Evolutionary conservation across 1,140 invertebrate genomes (phyloP).

Genomic region (Medauroidea extradentata): DNA sequence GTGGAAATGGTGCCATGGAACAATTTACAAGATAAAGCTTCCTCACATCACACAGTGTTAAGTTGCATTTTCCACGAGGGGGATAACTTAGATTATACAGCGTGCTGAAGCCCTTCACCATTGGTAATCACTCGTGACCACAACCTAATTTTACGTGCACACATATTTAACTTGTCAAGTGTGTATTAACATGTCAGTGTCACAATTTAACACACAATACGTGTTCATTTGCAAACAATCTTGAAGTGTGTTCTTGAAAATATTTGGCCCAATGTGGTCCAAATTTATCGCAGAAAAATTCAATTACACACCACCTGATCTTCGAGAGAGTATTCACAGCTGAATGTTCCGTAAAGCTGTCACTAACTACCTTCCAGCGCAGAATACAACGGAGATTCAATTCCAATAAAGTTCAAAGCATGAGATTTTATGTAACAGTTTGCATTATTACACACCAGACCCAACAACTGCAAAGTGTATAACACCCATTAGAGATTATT

Average conservation of each 20-base stretch:
- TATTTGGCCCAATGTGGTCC: background rate
- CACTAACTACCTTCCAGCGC: background rate
- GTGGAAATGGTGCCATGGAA: conserved; percentile 5
- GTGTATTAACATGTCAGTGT: background rate
- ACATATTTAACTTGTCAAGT: background rate
- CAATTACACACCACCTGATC: background rate
- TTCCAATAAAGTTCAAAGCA: background rate
- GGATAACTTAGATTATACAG: conserved; percentile 1
- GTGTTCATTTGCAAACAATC: background rate
- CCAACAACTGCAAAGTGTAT: background rate
- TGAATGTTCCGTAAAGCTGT: background rate
- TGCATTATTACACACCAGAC: background rate
- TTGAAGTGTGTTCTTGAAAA: background rate
- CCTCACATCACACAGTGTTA: background rate
- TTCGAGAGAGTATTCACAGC: background rate
- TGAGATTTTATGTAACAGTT: background rate
- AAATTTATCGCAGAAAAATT: background rate
- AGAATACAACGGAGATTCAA: background rate
- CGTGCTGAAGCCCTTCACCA: conserved; percentile 1
- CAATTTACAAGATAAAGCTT: conserved; percentile 6
- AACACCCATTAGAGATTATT: background rate
- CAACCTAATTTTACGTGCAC: background rate
- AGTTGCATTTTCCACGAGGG: background rate
- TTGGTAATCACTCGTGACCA: background rate
- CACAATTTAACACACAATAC: background rate